Evolutionary conservation across 2,113 vertebrate genomes (phyloP).

Genomic region (Pangasianodon hypophthalmus): DNA sequence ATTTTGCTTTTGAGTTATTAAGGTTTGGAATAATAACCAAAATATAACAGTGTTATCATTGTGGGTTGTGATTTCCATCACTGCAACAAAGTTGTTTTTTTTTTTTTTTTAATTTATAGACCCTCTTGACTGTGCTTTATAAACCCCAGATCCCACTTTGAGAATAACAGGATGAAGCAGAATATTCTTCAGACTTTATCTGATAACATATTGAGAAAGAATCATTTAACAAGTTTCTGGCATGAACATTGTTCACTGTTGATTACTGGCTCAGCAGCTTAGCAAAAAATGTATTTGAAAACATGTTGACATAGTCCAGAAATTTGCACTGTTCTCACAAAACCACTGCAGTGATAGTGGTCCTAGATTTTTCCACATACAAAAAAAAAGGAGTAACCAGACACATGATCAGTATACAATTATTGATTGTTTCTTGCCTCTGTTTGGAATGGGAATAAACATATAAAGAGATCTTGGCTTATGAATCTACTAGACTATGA

Average conservation of each 20-base stretch:
- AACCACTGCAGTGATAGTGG: slow-evolving; percentile 67
- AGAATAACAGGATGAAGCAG: not conserved
- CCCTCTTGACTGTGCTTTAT: not conserved
- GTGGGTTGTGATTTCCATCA: not conserved
- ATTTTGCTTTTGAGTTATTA: not conserved
- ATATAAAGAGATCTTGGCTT: slow-evolving; percentile 27
- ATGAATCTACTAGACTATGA: not conserved
- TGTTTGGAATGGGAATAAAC: slow-evolving; percentile 34
- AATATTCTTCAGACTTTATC: not conserved
- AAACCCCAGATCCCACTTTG: not conserved
- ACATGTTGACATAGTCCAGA: slow-evolving; percentile 52
- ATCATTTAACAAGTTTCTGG: not conserved
- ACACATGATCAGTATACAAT: slow-evolving; percentile 65
- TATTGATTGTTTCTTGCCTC: slow-evolving; percentile 63
- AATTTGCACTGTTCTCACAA: slow-evolving; percentile 54
- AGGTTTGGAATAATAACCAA: not conserved
- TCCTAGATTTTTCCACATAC: slow-evolving; percentile 75
- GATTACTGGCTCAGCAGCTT: slow-evolving; percentile 5
- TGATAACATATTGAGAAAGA: not conserved
- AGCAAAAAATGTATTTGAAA: slow-evolving; percentile 52
- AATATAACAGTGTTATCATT: not conserved
- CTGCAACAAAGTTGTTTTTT: not conserved
- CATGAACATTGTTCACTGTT: not conserved
- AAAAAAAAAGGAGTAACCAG: slow-evolving; percentile 48
- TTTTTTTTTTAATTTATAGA: too few species aligned